Evolutionary conservation across 2,888 invertebrate genomes (phyloP), one percentile per base, ranked within the genome.

Genomic region (Urechis unicinctus): DNA sequence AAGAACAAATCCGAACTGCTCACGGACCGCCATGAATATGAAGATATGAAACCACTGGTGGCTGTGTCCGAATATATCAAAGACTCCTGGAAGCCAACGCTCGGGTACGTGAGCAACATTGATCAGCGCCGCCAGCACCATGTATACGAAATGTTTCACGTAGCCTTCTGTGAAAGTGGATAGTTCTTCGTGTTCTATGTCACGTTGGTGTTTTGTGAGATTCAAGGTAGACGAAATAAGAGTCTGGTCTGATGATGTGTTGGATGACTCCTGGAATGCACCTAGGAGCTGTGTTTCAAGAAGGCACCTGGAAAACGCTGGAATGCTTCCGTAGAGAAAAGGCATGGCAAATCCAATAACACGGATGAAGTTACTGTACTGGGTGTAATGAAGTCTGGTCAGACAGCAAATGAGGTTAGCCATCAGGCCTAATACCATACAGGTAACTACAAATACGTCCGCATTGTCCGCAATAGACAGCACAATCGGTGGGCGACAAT

Each of bases 61-160:
- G 53, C 81, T 81, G 65, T 82, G 80, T 1, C 81, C 81, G n/a
- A 81, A 62, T 50, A 80, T 75, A 66, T 82, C 81, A 62, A 82
- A 82, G 26, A 68, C 66, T 3, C 81, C 81, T 0, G 81, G 81
- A 29, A 75, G 72, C 49, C 79, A 65, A 1, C 80, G 67, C 64
- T 82, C 82, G 0, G 82, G 81, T 48, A 81, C 65, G 62, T 80
- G 80, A 1, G 74, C 72, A 6, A 76, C 77, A 55, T 36, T 36
- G 9, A 36, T 17, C 9, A 36, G 36, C 9, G 9, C 36, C 17
- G 36, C 36, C 17, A 17, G 17, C 9, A 17, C 36, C 36, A 36
- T 36, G 9, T 13, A 36, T 17, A 36, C 36, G 36, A 36, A 36
- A 36, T 36, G 36, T 17, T 17, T 13, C 9, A 36, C 17, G 36